Conservation (phyloP, 1,140 invertebrate genomes). For the Apis florea region DNA sequence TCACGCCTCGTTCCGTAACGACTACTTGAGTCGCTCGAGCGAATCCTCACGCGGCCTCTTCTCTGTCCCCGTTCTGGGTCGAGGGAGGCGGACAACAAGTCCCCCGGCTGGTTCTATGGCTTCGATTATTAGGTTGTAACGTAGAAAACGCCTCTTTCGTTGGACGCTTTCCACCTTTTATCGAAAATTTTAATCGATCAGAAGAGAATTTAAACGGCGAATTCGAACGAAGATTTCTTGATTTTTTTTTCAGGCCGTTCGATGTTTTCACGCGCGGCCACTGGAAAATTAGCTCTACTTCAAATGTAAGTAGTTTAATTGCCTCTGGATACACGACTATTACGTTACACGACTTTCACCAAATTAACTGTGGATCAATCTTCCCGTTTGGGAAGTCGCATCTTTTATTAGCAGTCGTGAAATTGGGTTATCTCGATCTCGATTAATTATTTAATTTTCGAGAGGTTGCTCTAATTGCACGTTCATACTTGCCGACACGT, state of each 20-base stretch:
- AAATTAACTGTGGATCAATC: too few species aligned
- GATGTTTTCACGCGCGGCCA: not conserved
- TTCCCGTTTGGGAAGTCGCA: too few species aligned
- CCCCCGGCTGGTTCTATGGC: not conserved
- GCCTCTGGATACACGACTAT: not conserved
- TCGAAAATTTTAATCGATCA: not conserved
- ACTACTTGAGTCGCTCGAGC: slow-evolving; percentile 15
- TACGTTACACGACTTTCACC: not conserved
- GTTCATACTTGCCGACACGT: too few species aligned
- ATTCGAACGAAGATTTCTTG: too few species aligned
- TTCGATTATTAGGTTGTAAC: slow-evolving; percentile 21
- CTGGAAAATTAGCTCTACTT: not conserved
- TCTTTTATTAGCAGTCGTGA: too few species aligned
- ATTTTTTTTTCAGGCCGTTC: not conserved
- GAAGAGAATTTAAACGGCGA: not conserved
- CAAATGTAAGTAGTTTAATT: not conserved
- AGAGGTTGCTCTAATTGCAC: too few species aligned
- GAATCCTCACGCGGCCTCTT: slow-evolving; percentile 14
- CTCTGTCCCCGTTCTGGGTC: slow-evolving; percentile 18
- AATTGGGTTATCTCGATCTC: too few species aligned
- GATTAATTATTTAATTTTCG: too few species aligned
- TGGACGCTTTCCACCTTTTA: too few species aligned
- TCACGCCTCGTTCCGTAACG: slow-evolving; percentile 53
- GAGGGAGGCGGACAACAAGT: not conserved
- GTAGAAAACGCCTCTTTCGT: not conserved